Conservation (phyloP, 2,797 vertebrate species). For the Ciconia nigra region DNA sequence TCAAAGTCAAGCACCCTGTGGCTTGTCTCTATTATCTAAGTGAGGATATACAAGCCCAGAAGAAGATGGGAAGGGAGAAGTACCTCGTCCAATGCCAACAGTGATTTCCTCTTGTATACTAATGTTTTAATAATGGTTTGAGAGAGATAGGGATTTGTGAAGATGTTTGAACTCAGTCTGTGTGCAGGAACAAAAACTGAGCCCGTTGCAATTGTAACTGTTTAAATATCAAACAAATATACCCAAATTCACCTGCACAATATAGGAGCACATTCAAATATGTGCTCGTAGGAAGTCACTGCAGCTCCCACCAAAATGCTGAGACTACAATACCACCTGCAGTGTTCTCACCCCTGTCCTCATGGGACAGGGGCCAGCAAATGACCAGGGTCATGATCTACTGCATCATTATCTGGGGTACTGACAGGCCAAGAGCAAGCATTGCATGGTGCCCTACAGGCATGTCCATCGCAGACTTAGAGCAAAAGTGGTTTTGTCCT, state of each 20-base stretch:
- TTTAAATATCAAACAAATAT: neutral
- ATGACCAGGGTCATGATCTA: neutral
- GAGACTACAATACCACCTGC: neutral
- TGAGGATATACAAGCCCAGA: neutral
- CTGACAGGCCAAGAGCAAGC: neutral
- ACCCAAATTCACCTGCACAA: neutral
- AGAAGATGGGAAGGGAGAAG: neutral
- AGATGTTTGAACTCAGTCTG: neutral
- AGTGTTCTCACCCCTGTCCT: neutral
- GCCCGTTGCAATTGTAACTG: neutral
- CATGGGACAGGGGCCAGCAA: neutral
- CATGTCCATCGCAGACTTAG: neutral
- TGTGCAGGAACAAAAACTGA: neutral
- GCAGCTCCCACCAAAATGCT: neutral
- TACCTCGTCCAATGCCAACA: neutral
- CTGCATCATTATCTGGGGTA: neutral
- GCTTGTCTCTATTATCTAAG: conserved; percentile 16
- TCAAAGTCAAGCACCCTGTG: neutral
- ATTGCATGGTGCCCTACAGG: rapidly evolving
- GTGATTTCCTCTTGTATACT: neutral
- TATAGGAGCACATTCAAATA: neutral
- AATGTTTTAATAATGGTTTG: neutral
- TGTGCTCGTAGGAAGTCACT: neutral
- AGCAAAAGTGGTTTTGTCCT: neutral
- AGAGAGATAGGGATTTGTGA: neutral